Percentiles rank a stretch among this genome's conserved stretches.
These are phyloP conservation scores for Phaetusa simplex DNA, from an alignment of 2,113 vertebrate genomes.

Conservation along the genomic window DNA sequence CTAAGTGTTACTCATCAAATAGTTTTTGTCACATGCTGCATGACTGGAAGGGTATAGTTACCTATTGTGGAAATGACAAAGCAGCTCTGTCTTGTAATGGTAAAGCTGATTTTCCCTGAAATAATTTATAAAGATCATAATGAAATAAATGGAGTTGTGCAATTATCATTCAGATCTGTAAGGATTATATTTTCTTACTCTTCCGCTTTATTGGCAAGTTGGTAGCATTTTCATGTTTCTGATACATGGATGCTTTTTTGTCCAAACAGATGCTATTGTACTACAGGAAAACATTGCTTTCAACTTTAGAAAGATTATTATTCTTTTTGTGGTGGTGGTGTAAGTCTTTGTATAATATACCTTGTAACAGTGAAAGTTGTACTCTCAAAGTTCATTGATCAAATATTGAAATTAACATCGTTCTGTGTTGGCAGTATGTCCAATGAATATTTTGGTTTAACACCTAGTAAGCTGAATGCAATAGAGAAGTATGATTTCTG, in stretches of 20 bases:
- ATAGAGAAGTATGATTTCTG: background rate
- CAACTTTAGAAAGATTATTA: background rate
- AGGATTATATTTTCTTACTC: background rate
- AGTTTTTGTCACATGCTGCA: background rate
- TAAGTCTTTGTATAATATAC: background rate
- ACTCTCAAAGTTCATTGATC: background rate
- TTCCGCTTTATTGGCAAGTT: background rate
- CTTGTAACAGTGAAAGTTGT: background rate
- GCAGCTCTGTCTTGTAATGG: background rate
- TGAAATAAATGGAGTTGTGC: background rate
- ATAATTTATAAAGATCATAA: background rate
- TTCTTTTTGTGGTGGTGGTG: no score
- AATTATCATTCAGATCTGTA: background rate
- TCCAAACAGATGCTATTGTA: background rate
- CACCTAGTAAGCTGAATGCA: background rate
- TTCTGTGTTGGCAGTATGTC: background rate
- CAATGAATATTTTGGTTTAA: background rate
- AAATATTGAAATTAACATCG: background rate
- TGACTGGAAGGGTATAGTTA: background rate
- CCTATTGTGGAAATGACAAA: background rate
- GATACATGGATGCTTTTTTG: background rate
- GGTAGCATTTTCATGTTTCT: background rate
- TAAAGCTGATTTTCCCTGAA: background rate
- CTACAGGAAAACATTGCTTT: background rate
- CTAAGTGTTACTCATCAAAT: background rate